A percentile compares a stretch with the other conserved stretches of the same genome.
Evolutionary conservation across 1,140 invertebrate genomes (phyloP).

Genomic region (Drosophila sp.): DNA sequence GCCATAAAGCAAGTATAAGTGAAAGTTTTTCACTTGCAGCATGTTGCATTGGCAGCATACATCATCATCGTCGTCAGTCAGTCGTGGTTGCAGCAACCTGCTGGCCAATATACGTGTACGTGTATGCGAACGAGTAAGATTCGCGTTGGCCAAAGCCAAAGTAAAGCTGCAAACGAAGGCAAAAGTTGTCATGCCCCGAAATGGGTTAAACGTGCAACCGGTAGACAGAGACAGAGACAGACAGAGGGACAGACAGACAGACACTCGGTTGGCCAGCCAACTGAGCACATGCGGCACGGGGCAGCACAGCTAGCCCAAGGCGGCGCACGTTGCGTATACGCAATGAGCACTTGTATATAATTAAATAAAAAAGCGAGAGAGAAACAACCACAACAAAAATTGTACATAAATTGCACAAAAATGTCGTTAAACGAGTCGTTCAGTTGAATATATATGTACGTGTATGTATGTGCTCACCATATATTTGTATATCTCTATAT

Average conservation of each 20-base stretch:
- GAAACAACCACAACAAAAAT: constrained; percentile 48
- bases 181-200: constrained; percentile 79
- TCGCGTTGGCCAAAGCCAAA: constrained; percentile 36
- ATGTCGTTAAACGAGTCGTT: constrained; percentile 26
- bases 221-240: constrained; percentile 22
- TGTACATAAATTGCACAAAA: constrained; percentile 28
- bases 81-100: constrained; percentile 44
- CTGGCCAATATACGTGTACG: constrained; percentile 43
- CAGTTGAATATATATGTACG: constrained; percentile 13
- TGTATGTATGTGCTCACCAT: constrained; percentile 10
- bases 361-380: constrained; percentile 45
- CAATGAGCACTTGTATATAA: constrained; percentile 62
- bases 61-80: constrained; percentile 56
- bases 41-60: constrained; percentile 48
- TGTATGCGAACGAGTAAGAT: constrained; percentile 18
- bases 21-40: constrained; percentile 80
- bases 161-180: constrained; percentile 61
- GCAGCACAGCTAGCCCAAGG: constrained; percentile 21
- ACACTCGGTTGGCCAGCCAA: not conserved
- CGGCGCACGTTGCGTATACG: constrained; percentile 72
- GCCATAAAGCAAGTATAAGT: constrained; percentile 49
- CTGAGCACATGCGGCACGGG: constrained; percentile 16
- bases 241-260: constrained; percentile 8
- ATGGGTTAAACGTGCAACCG: constrained; percentile 79
- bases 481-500: constrained; percentile 5